Evolutionary conservation across 2,113 vertebrate species (phyloP).

Genomic region (Nipponia nippon): DNA sequence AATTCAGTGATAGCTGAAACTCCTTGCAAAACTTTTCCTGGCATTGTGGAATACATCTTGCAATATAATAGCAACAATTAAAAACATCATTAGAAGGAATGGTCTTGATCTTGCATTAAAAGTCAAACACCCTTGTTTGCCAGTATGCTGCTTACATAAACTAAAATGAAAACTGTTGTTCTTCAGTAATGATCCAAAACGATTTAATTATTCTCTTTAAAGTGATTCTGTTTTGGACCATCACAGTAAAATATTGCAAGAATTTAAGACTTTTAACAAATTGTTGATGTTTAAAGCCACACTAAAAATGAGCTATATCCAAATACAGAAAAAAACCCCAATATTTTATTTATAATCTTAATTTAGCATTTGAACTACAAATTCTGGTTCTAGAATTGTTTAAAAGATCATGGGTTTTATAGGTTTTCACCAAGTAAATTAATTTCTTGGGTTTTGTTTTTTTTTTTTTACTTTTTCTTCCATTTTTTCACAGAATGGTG

Average conservation of each 20-base stretch:
- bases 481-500: slow-evolving; percentile 81
- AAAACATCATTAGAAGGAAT: slow-evolving; percentile 6
- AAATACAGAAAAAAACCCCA: slow-evolving; percentile 85
- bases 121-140: not conserved
- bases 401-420: slow-evolving; percentile 88
- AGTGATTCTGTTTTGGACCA: not conserved
- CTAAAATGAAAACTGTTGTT: slow-evolving; percentile 2
- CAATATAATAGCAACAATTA: not conserved
- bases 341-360: slow-evolving; percentile 99
- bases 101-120: not conserved
- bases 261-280: slow-evolving; percentile 36
- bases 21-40: not conserved
- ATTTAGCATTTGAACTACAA: slow-evolving; percentile 97
- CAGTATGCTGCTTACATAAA: not conserved
- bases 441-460: slow-evolving; percentile 68
- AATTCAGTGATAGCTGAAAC: not conserved
- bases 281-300: slow-evolving; percentile 55
- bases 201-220: not conserved
- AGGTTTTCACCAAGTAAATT: slow-evolving; percentile 90
- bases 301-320: slow-evolving; percentile 74
- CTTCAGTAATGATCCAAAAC: slow-evolving; percentile 27
- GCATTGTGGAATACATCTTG: not conserved
- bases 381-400: slow-evolving; percentile 92
- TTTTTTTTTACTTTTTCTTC: slow-evolving; percentile 19
- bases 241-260: not conserved